phyloP scores from a whole-genome alignment of 2,888 invertebrate species.

The Ochlodes sylvanus region DNA sequence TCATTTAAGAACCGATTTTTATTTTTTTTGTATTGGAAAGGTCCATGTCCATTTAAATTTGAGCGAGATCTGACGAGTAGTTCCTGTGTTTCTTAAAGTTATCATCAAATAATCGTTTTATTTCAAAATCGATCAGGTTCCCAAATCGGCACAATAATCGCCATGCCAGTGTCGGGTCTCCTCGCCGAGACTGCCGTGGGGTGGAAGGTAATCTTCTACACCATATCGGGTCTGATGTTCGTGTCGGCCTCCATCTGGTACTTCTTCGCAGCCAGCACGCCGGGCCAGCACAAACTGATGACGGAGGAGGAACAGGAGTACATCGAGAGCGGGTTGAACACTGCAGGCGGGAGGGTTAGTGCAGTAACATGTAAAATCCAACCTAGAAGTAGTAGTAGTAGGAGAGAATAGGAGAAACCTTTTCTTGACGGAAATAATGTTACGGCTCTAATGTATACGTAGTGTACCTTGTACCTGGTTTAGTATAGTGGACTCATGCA shows the following conservation, averaged over 20 bases:
- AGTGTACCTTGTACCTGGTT: too few species aligned
- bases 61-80: too few species aligned
- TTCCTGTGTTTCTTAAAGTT: too few species aligned
- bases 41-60: too few species aligned
- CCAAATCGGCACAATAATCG: conserved; percentile 88
- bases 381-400: too few species aligned
- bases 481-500: too few species aligned
- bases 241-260: conserved; percentile 83
- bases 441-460: too few species aligned
- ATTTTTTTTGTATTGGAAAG: too few species aligned
- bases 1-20: too few species aligned
- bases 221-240: conserved; percentile 83
- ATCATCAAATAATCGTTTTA: background rate
- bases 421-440: too few species aligned
- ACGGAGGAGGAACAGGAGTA: conserved; percentile 82
- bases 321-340: conserved; percentile 84
- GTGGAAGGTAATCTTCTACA: conserved; percentile 89
- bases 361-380: too few species aligned
- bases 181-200: conserved; percentile 84
- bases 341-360: conserved; percentile 38
- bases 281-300: conserved; percentile 83
- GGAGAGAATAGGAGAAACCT: too few species aligned
- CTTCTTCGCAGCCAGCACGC: conserved; percentile 84
- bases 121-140: conserved; percentile 79
- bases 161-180: conserved; percentile 87